A percentile compares a stretch with the other conserved stretches of the same genome.
phyloP scores from a whole-genome alignment of 2,888 invertebrate species.

The Aplocera efformata region DNA sequence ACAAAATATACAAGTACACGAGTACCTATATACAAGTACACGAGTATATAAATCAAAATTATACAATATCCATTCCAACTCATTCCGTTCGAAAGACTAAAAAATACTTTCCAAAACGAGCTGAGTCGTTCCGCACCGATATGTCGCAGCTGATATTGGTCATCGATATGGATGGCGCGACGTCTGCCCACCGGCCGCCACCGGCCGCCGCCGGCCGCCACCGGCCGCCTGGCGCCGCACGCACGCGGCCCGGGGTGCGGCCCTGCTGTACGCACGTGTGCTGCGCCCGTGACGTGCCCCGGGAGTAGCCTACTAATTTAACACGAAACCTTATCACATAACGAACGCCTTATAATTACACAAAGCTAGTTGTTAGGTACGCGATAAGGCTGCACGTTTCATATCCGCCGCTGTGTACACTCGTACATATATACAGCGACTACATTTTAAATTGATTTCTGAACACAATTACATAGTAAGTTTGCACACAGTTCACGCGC shows the following conservation, averaged over 20 bases:
- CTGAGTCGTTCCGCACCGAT: constrained; percentile 26
- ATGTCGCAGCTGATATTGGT: constrained; percentile 37
- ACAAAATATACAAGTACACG: constrained; percentile 2
- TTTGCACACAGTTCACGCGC: too few species aligned
- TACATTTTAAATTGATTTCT: constrained; percentile 23
- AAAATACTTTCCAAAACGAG: constrained; percentile 5
- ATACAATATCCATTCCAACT: background rate
- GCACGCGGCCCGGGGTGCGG: too few species aligned
- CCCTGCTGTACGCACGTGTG: too few species aligned
- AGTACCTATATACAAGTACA: background rate
- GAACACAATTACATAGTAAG: constrained; percentile 25
- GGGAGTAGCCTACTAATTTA: background rate
- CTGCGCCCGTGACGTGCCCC: background rate
- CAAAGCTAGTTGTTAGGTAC: constrained; percentile 26
- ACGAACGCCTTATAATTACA: constrained; percentile 12
- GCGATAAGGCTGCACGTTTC: constrained; percentile 30
- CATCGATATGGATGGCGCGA: constrained; percentile 29
- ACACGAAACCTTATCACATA: background rate
- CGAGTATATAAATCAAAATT: constrained; percentile 5
- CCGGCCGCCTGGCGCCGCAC: too few species aligned
- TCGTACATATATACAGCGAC: constrained; percentile 18
- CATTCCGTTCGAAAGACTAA: background rate
- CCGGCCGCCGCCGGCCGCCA: too few species aligned
- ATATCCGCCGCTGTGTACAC: constrained; percentile 8
- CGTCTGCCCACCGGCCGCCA: background rate